Evolutionary conservation across 2,797 vertebrate species (phyloP), one percentile per base, ranked within the genome.

Genomic region (Choloepus didactylus): DNA sequence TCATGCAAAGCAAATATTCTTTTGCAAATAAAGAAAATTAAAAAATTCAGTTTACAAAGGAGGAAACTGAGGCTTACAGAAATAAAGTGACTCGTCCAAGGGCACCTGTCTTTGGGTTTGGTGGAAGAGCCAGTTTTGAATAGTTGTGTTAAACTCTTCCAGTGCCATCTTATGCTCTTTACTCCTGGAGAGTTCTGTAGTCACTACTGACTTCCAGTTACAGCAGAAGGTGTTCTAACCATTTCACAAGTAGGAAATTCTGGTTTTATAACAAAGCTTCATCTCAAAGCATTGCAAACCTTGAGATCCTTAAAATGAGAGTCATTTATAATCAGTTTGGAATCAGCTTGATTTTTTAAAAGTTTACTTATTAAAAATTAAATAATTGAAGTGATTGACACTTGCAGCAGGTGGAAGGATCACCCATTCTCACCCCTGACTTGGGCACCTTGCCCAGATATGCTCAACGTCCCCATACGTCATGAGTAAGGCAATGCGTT

Each of bases 321-420:
- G 59, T 73, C 80, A 54, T 64, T 72, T 81, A 18, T 21, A 91
- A 66, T 60, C 82, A 35, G 69, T 72, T n/a, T 81, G 56, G 86
- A 83, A 44, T 87, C 89, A 73, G 51, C 75, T 89, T 46, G 9
- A 91, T n/a, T 49, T 94, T 87, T 56, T 27, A 69, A 69, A 92
- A 79, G 25, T 66, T 69, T 79, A 35, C 60, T 77, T 91, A 62
- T 0, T 25, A 44, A 87, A 77, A 44, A 16, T 51, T 31, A 27
- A 27, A 69, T 29, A 88, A 85, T 51, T 84, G 79, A 88, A 66
- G 49, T 16, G 21, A 38, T 41, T 56, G 66, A 59, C 38, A 64
- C 59, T 79, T 72, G 35, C 0, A 41, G 21, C 67, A n/a, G 41
- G 54, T 73, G 31, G 41, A 88, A 82, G 35, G 72, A 89, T 62